These are phyloP conservation scores for Anthophora plumipes DNA, from an alignment of 2,888 invertebrate genomes.

Conservation along the genomic window DNA sequence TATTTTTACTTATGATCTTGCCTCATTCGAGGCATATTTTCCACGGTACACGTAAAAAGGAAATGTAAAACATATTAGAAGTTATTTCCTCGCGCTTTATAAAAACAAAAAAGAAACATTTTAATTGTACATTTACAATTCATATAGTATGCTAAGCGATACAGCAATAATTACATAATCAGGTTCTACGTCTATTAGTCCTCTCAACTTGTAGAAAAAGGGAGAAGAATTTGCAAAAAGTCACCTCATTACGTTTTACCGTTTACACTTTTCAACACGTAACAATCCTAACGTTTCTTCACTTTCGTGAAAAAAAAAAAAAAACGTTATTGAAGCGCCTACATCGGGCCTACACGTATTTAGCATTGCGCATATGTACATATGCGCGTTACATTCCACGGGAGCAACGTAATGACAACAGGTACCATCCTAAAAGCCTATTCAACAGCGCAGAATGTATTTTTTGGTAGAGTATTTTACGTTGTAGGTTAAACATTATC, in stretches of 20 bases:
- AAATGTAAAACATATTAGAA: no score
- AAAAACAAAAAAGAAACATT: no score
- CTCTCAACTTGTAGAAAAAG: neutral
- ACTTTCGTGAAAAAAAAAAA: neutral
- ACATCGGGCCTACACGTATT: neutral
- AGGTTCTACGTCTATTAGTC: neutral
- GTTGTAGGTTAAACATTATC: conserved; percentile 36
- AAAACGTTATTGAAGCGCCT: neutral
- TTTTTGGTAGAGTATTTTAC: conserved; percentile 9
- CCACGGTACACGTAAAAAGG: no score
- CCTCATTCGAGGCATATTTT: no score
- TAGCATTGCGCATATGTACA: neutral
- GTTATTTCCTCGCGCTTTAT: neutral
- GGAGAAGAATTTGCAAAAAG: neutral
- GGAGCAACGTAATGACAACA: conserved; percentile 21
- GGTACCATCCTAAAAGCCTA: conserved; percentile 12
- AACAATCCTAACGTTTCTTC: neutral
- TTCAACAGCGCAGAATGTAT: conserved; percentile 10
- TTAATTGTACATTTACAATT: conserved; percentile 24
- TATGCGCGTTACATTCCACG: conserved; percentile 18
- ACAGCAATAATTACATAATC: conserved; percentile 17
- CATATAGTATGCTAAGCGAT: neutral
- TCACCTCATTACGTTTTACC: neutral
- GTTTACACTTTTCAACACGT: neutral
- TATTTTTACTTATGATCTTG: no score